Evolutionary conservation across 1,140 invertebrate genomes (phyloP), one percentile per base, ranked within the genome.

Genomic region (Plectrocnemia conspersa): DNA sequence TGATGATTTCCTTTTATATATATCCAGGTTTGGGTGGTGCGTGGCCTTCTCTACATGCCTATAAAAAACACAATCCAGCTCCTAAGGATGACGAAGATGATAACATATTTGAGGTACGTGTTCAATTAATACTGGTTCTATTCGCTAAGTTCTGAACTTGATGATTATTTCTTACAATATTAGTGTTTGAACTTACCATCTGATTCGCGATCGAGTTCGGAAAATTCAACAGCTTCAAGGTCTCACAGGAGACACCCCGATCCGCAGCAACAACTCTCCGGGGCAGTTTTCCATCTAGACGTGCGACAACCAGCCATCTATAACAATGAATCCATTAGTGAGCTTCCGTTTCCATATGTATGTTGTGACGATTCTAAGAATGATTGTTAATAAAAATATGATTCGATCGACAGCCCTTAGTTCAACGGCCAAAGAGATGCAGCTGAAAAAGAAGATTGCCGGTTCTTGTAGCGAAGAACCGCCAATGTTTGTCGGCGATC

Each of bases 21-120:
- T 64, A 38, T 58, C 9, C 45, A 81, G 79, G 77, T 66, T 70
- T 80, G 63, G 71, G 78, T 29, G 77, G 77, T 67, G 77, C 80
- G 59, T 74, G 72, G 71, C 70, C 71, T 11, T 68, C 70, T 40
- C 68, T 73, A 64, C 66, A 72, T 64, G 67, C 67, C 32, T 72
- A 69, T 62, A 71, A 72, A 69, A 65, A 68, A 68, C 64, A 63
- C 55, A 67, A 70, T 58, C 64, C 65, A 68, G 68, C 66, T 35
- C 66, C 67, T 2, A 67, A 67, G 62, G 71, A 73, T 1, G 71
- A 73, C 10, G 73, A 74, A 41, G 71, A 75, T 24, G 65, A 69
- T 6, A 70, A 73, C 56, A 75, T 75, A 47, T 75, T 75, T 58
- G 73, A 75, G 66, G 73, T 75, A 25, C 65, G 64, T 15, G 21